Evolutionary conservation across 2,888 invertebrate genomes (phyloP).

Genomic region (Meandrusa payeni): DNA sequence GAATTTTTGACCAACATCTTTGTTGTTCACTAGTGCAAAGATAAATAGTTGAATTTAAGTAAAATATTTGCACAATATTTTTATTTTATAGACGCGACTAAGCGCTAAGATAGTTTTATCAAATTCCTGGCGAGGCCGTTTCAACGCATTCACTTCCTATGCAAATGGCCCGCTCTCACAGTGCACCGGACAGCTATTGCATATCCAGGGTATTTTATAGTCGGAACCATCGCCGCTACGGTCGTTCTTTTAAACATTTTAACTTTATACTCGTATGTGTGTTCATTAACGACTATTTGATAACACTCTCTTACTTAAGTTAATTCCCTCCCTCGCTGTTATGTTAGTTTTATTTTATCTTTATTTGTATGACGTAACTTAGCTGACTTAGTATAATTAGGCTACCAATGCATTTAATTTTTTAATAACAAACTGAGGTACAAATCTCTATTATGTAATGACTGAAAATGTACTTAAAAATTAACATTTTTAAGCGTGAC

Average conservation of each 20-base stretch:
- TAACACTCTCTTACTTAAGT: conserved; percentile 11
- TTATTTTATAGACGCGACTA: conserved; percentile 61
- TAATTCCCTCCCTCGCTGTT: conserved; percentile 5
- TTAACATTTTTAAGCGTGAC: too few species aligned
- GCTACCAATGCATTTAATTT: too few species aligned
- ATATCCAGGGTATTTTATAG: conserved; percentile 61
- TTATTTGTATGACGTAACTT: too few species aligned
- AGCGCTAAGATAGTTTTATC: conserved; percentile 74
- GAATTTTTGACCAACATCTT: too few species aligned
- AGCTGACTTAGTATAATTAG: too few species aligned
- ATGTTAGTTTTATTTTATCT: too few species aligned
- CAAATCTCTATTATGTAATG: too few species aligned
- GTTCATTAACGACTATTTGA: conserved; percentile 24
- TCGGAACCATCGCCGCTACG: conserved; percentile 45
- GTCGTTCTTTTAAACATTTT: conserved; percentile 39
- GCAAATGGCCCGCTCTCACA: conserved; percentile 65
- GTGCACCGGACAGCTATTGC: conserved; percentile 66
- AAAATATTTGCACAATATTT: conserved; percentile 49
- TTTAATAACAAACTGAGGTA: too few species aligned
- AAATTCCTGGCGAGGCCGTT: conserved; percentile 72
- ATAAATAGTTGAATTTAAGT: conserved; percentile 28
- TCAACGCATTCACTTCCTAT: conserved; percentile 63
- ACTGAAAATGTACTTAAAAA: too few species aligned
- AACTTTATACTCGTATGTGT: conserved; percentile 24
- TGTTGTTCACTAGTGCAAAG: too few species aligned